These are phyloP conservation scores for Rhadina sibilatrix DNA, from an alignment of 2,113 vertebrate species.

Conservation along the genomic window DNA sequence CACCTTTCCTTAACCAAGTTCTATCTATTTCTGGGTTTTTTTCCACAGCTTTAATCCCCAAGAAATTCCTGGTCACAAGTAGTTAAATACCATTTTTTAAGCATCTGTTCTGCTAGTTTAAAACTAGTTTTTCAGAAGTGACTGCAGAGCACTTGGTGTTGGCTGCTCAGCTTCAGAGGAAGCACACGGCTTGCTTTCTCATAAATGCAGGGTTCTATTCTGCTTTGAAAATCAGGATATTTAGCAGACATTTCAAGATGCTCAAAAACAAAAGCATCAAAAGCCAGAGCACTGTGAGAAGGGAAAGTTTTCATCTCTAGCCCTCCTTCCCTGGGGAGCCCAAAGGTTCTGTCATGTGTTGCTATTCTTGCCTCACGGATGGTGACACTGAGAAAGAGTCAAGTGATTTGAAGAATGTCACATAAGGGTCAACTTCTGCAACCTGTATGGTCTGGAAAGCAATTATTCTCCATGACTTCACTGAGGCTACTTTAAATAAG, in stretches of 20 bases:
- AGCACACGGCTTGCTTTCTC: background rate
- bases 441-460: background rate
- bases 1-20: background rate
- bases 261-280: background rate
- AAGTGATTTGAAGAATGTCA: background rate
- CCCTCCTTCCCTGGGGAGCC: background rate
- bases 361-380: background rate
- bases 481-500: background rate
- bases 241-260: background rate
- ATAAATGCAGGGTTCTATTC: background rate
- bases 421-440: background rate
- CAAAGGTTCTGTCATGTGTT: background rate
- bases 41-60: background rate
- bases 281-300: background rate
- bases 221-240: background rate
- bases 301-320: background rate
- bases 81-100: background rate
- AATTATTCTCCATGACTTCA: background rate
- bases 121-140: background rate
- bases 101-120: background rate
- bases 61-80: background rate
- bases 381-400: background rate
- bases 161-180: background rate
- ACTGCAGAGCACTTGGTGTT: background rate
- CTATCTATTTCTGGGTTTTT: background rate